These are phyloP conservation scores for Arenaria interpres DNA, from an alignment of 2,113 vertebrate species.

Conservation along the genomic window DNA sequence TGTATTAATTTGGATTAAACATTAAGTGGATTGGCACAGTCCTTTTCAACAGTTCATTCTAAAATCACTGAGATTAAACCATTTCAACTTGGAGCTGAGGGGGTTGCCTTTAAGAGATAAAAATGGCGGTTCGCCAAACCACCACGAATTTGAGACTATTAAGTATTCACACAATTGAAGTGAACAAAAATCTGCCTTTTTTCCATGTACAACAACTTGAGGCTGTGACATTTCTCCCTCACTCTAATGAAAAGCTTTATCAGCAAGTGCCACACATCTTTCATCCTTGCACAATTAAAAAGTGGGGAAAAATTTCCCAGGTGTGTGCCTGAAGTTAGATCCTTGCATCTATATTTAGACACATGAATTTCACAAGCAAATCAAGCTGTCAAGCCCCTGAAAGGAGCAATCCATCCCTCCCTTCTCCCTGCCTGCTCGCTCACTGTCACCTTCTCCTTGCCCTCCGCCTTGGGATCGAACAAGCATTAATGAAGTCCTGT, in stretches of 20 bases:
- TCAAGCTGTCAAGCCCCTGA: not conserved
- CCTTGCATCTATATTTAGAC: not conserved
- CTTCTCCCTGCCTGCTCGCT: not conserved
- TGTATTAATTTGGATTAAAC: not conserved
- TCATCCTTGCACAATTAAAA: not conserved
- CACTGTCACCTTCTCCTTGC: not conserved
- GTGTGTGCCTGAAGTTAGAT: not conserved
- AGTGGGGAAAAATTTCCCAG: not conserved
- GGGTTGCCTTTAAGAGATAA: not conserved
- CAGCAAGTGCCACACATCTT: not conserved
- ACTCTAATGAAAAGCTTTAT: not conserved
- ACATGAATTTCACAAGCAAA: not conserved
- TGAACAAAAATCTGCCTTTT: not conserved
- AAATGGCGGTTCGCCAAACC: not conserved
- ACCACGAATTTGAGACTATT: not conserved
- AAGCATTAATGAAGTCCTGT: not conserved
- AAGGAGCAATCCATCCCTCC: not conserved
- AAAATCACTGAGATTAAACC: not conserved
- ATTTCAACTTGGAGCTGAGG: not conserved
- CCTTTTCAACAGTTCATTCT: not conserved
- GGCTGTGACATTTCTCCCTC: not conserved
- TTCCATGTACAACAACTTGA: not conserved
- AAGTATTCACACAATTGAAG: not conserved
- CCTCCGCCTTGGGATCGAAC: not conserved
- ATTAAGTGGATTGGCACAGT: not conserved